Evolutionary conservation across 1,140 invertebrate species (phyloP), one percentile per base, ranked within the genome.

Genomic region (Coelopa frigida): DNA sequence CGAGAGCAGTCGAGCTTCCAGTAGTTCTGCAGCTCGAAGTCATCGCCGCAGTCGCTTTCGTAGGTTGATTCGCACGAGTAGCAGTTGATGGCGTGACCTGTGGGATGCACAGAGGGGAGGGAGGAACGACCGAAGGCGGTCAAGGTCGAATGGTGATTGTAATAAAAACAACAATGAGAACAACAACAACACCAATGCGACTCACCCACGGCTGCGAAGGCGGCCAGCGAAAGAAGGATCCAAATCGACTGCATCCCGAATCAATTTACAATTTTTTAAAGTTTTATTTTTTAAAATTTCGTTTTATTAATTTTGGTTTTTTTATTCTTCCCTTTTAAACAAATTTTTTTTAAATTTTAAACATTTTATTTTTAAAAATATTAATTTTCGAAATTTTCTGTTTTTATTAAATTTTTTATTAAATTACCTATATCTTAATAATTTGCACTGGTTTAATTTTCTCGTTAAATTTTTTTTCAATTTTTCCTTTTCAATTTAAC

Each of bases 21-120:
- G 53, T 63, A 48, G 20, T 62, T 55, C 41, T 62, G 62, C 32
- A 47, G 42, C n/a, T 54, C 52, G 38, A 66, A 66, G 38, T 63
- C 50, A 38, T 66, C 62, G 27, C 54, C 62, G 24, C 62, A 66
- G 24, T 47, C 52, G 5, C 45, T 17, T 38, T 66, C 58, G 40
- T 62, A 66, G 29, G 55, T 54, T 17, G 62, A 66, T 45, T 66
- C 62, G 44, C 62, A 66, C 48, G 58, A 49, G 21, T 58, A 66
- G 49, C 62, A 66, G 43, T 54, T 55, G 48, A 66, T 66, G 52
- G 59, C 59, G 42, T 51, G 55, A 49, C 54, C 62, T 66, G 44
- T n/a, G 3, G n/a, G 5, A 31, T 17, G 23, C 11, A 33, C 17
- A 31, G 17, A 11, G 5, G 6, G 14, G 14, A 27, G n/a, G 5